phyloP scores from a whole-genome alignment of 2,888 invertebrate species.

The Callyntrura sp. region DNA sequence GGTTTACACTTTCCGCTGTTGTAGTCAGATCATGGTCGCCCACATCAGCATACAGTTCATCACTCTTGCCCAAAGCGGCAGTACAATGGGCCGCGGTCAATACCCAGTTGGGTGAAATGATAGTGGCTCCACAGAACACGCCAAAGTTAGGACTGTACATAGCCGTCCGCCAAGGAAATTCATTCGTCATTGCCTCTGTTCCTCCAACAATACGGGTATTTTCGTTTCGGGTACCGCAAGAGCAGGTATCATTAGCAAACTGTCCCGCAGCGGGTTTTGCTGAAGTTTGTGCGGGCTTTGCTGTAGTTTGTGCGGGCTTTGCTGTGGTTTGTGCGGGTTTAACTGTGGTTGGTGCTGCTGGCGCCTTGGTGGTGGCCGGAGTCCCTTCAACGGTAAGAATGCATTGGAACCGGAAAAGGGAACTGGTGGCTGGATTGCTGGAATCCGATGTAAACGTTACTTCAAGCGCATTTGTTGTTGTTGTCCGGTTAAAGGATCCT shows the following conservation, averaged over 20 bases:
- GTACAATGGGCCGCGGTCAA: constrained; percentile 82
- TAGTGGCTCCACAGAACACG: constrained; percentile 79
- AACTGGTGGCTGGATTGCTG: constrained; percentile 47
- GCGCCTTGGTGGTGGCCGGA: too few relatives aligned
- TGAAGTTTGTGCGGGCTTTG: neutral
- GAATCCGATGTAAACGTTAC: constrained; percentile 72
- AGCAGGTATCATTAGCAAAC: constrained; percentile 55
- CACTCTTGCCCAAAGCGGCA: constrained; percentile 18
- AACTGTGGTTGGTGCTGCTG: too few relatives aligned
- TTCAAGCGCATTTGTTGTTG: constrained; percentile 67
- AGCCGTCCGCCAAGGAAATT: constrained; percentile 81
- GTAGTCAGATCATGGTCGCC: constrained; percentile 78
- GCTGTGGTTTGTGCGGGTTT: too few relatives aligned
- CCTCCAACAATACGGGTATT: constrained; percentile 81
- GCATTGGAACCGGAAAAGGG: constrained; percentile 50
- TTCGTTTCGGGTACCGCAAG: constrained; percentile 76
- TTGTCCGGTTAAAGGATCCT: constrained; percentile 42
- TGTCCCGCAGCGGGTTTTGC: too few relatives aligned
- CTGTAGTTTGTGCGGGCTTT: neutral
- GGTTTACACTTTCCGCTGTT: constrained; percentile 52
- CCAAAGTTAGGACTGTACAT: constrained; percentile 70
- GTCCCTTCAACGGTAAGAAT: constrained; percentile 14
- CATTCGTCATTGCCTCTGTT: constrained; percentile 57
- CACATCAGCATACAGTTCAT: constrained; percentile 68
- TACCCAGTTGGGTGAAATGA: constrained; percentile 74